Percentiles rank a stretch among this genome's conserved stretches.
Conservation (phyloP, 2,797 vertebrate species). For the Hippopotamyrus pictus region DNA sequence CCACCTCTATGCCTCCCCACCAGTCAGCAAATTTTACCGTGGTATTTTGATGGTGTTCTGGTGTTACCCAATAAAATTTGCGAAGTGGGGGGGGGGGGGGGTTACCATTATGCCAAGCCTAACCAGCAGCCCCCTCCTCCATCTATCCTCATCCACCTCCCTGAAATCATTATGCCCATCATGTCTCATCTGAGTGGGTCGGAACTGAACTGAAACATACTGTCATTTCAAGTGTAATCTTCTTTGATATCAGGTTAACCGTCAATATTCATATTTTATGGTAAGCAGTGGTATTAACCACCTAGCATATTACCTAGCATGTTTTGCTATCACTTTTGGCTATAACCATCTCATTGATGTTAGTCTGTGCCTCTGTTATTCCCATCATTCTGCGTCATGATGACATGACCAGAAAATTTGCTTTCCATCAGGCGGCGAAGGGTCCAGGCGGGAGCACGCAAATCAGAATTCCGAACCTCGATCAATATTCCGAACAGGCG, state of each 20-base stretch:
- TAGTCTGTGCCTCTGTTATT: background rate
- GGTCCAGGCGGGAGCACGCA: background rate
- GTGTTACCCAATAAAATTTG: background rate
- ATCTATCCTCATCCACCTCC: background rate
- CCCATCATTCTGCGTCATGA: background rate
- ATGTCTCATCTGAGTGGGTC: background rate
- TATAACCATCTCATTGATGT: background rate
- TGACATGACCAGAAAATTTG: background rate
- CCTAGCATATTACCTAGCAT: background rate
- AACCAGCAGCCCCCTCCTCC: background rate
- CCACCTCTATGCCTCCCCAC: background rate
- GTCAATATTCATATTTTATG: background rate
- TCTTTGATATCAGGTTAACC: background rate
- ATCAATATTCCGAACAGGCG: background rate
- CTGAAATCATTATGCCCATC: background rate
- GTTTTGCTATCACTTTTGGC: background rate
- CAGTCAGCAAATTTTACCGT: background rate
- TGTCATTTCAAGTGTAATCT: background rate
- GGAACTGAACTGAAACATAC: background rate
- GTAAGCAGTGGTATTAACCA: background rate
- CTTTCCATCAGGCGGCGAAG: background rate
- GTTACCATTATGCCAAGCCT: background rate
- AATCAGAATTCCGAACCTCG: background rate
- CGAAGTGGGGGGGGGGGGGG: background rate
- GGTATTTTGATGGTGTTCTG: background rate